Percentiles rank a stretch among this genome's conserved stretches.
Evolutionary conservation across 2,888 invertebrate species (phyloP).

Genomic region (Drosophila atripex): DNA sequence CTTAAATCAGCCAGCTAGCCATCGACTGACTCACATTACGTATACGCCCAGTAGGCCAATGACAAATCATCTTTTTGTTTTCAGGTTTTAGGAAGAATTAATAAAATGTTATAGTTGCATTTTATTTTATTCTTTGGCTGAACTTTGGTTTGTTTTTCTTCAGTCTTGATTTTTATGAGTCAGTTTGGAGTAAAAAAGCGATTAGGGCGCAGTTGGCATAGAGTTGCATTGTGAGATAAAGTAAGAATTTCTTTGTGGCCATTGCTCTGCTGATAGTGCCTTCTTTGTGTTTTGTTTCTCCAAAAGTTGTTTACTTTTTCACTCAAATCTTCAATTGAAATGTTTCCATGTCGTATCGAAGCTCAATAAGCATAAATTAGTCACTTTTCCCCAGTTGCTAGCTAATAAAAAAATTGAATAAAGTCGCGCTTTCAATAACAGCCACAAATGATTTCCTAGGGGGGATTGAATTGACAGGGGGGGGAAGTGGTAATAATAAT

Average conservation of each 20-base stretch:
- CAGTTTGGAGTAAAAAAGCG: constrained; percentile 23
- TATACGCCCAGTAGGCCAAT: constrained; percentile 30
- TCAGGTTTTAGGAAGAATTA: neutral
- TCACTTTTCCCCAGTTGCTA: constrained; percentile 35
- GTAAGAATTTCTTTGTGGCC: constrained; percentile 11
- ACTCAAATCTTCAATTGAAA: constrained; percentile 23
- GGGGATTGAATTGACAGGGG: neutral
- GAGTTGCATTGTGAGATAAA: constrained; percentile 10
- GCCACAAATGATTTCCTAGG: constrained; percentile 7
- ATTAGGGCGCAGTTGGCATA: constrained; percentile 3
- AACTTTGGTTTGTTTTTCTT: constrained; percentile 23
- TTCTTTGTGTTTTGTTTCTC: neutral
- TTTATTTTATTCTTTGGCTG: constrained; percentile 12
- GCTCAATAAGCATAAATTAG: constrained; percentile 41
- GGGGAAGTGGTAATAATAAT: neutral
- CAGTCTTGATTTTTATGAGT: constrained; percentile 13
- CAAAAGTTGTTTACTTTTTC: constrained; percentile 15
- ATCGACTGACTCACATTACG: constrained; percentile 20
- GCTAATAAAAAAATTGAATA: constrained; percentile 76
- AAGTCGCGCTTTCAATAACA: constrained; percentile 73
- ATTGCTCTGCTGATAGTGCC: neutral
- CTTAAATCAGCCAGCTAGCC: constrained; percentile 12
- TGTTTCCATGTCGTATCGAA: constrained; percentile 21
- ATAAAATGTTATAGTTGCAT: constrained; percentile 4
- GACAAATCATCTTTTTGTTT: constrained; percentile 1